Base-by-base conservation (phyloP, 2,797 vertebrate species). In the Chromis chromis region DNA sequence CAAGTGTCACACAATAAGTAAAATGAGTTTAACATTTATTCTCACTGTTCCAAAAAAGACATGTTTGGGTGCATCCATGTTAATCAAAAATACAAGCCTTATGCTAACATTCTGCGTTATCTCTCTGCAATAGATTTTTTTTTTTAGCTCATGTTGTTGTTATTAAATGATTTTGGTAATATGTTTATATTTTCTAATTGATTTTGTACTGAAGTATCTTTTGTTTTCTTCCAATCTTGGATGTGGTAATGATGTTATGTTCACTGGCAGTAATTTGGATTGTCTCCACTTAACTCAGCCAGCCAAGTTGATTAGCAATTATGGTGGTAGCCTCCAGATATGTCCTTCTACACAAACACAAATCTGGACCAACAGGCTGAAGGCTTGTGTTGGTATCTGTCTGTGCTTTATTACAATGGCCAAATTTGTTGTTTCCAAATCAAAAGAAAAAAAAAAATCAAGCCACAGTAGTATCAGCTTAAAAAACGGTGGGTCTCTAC, bases 251-350 rank as follows among this genome's bases (percentile, higher is more conserved):
- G 65, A 74, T 74, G 78, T 83, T 78, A 46, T 72, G 66, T 83
- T 90, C 74, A 57, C 65, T 86, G 86, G 81, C 54, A 82, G 73
- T 83, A 74, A 82, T 86, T 85, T 88, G 79, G 65, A 79, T 71
- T 8, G 67, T 83, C 69, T 84, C 60, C 74, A 68, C 73, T 86
- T 83, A 70, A 79, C 76, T 87, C 83, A 80, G 75, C 74, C 72
- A 56, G 79, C 80, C 79, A 76, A 81, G 83, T 65, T 87, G 88
- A 90, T 91, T 84, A 80, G 82, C 85, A 89, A 84, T 89, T 91
- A 89, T 36, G 28, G 66, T 27, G 36, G 65, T 81, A 76, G 84
- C 88, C 86, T 86, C 76, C 77, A 90, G 87, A 86, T 78, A 85
- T 65, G 78, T 83, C 75, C 40, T 52, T 76, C 56, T 77, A 65